phyloP scores from a whole-genome alignment of 2,888 invertebrate species.

The Bembecia ichneumoniformis region DNA sequence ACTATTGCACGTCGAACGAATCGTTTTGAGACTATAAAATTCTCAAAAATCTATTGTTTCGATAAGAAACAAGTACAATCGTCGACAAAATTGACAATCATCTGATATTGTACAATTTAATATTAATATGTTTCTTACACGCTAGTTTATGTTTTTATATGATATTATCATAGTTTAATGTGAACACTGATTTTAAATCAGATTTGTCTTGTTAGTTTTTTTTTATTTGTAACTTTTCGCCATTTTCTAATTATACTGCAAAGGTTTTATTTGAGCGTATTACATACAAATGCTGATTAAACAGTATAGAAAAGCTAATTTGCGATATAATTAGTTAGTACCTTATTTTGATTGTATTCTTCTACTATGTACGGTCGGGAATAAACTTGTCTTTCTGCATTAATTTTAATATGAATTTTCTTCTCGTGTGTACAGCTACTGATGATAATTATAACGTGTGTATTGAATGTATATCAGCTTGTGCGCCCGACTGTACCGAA shows the following conservation, averaged over 20 bases:
- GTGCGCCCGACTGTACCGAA: conserved; percentile 12
- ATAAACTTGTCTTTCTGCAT: too few relatives aligned
- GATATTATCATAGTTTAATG: conserved; percentile 40
- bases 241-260: too few relatives aligned
- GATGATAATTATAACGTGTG: conserved; percentile 6
- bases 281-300: too few relatives aligned
- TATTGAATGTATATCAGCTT: conserved; percentile 7
- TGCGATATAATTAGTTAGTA: background rate
- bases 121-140: conserved; percentile 56
- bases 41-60: too few relatives aligned
- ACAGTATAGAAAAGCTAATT: background rate
- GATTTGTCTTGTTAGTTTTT: conserved; percentile 18
- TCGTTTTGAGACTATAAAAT: too few relatives aligned
- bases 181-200: conserved; percentile 54
- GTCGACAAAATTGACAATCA: conserved; percentile 29
- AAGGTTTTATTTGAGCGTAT: too few relatives aligned
- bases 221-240: too few relatives aligned
- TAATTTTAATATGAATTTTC: too few relatives aligned
- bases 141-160: conserved; percentile 47
- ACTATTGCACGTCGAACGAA: too few relatives aligned
- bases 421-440: too few relatives aligned
- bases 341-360: too few relatives aligned
- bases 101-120: conserved; percentile 62
- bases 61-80: conserved; percentile 2
- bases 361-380: conserved; percentile 1